Base-by-base conservation (phyloP, 2,113 vertebrate genomes). In the Spheniscus mendiculus region DNA sequence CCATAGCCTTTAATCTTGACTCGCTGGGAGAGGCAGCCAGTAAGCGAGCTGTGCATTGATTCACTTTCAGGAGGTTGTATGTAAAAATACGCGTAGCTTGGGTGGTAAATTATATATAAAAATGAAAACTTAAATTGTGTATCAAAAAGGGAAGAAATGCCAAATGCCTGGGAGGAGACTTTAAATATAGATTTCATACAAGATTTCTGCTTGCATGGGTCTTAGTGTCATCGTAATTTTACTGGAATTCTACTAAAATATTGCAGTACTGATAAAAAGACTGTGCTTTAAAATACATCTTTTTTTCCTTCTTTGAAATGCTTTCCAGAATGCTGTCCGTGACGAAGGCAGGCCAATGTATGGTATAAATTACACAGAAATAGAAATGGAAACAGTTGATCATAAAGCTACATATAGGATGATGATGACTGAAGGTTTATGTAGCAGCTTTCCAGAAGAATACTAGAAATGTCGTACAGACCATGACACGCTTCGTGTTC, bases 61-160 rank as follows among this genome's bases (percentile, higher is more conserved):
- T 71, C 50, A 4, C 15, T 2, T 74, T 71, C n/a, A 29, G 72
- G 81, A 73, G 42, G n/a, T 26, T 85, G 30, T 66, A 18, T 77
- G 84, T 91, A 73, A 91, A 93, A 93, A 65, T 74, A 72, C 16
- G 52, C 49, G 19, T 65, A 36, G 9, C 36, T 93, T 94, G 58
- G 20, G 32, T 85, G 70, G 62, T 67, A 87, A 91, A 45, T 71
- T 34, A 47, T 29, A 44, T 56, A 15, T 29, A 20, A 62, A 91
- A 80, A 83, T 6, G 1, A 66, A 59, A 90, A 38, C 12, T 62
- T 73, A 38, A 67, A 52, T 66, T 58, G 22, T 79, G 6, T 56
- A 61, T 61, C 55, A 77, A 79, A 95, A 91, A 40, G 44, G 23
- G 30, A 85, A 47, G 38, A 94, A 85, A 83, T 80, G 32, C 44